Conservation (phyloP, 2,888 invertebrate species). For the Acleris literana region DNA sequence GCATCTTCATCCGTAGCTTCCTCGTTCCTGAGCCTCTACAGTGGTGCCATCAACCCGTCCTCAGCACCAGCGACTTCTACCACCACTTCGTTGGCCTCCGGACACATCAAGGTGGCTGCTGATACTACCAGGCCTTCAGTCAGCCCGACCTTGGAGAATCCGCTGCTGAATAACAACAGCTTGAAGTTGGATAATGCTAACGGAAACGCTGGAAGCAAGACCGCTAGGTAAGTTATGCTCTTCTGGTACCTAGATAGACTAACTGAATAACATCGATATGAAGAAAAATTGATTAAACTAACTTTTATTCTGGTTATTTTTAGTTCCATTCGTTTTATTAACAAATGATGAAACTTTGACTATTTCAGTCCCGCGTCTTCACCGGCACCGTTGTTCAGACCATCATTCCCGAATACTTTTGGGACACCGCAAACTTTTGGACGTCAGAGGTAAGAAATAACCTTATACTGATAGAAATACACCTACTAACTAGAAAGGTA, state of each 20-base stretch:
- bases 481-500: no score
- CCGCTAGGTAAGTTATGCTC: conserved; percentile 61
- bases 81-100: conserved; percentile 52
- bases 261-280: neutral
- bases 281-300: no score
- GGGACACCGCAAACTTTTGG: conserved; percentile 83
- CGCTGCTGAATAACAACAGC: conserved; percentile 73
- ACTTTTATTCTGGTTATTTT: neutral
- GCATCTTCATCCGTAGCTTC: conserved; percentile 81
- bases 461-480: no score
- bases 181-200: conserved; percentile 78
- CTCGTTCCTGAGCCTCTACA: conserved; percentile 79
- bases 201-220: conserved; percentile 77
- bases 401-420: conserved; percentile 88
- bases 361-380: conserved; percentile 84
- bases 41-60: conserved; percentile 75
- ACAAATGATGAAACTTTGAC: conserved; percentile 4
- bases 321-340: neutral
- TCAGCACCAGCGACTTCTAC: conserved; percentile 61
- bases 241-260: neutral
- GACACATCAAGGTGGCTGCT: conserved; percentile 68
- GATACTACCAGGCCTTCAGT: conserved; percentile 68
- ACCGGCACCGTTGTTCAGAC: conserved; percentile 87
- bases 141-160: conserved; percentile 68
- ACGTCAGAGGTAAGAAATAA: conserved; percentile 64